These are phyloP conservation scores for Prionchulus punctatus DNA, from an alignment of 2,888 invertebrate species.

Conservation along the genomic window DNA sequence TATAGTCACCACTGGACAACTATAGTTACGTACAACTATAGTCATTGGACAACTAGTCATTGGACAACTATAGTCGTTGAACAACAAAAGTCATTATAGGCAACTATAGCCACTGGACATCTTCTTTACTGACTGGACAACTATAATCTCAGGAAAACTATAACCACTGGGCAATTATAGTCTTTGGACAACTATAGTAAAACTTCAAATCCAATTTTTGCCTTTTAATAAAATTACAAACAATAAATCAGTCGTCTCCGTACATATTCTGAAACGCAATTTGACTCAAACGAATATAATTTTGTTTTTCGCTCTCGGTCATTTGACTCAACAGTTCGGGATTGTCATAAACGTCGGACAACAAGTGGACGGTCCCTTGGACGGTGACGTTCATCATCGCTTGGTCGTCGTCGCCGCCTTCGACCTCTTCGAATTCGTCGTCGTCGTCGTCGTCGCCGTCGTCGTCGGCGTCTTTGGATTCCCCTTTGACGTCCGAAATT, in stretches of 20 bases:
- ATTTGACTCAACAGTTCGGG: constrained; percentile 8
- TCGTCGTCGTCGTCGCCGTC: neutral
- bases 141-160: too few relatives aligned
- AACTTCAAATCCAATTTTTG: too few relatives aligned
- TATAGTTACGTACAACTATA: too few relatives aligned
- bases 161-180: too few relatives aligned
- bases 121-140: too few relatives aligned
- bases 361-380: neutral
- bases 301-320: constrained; percentile 7
- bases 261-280: constrained; percentile 7
- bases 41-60: too few relatives aligned
- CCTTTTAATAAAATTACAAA: too few relatives aligned
- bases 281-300: constrained; percentile 7
- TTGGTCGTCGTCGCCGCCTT: neutral
- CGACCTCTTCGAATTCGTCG: constrained; percentile 1
- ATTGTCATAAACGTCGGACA: neutral
- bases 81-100: too few relatives aligned
- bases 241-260: constrained; percentile 2
- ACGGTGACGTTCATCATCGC: neutral
- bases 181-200: too few relatives aligned
- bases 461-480: neutral
- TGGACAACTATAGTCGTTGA: too few relatives aligned
- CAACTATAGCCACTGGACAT: too few relatives aligned
- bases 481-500: neutral
- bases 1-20: too few relatives aligned